These are phyloP conservation scores for Crotalus helleri DNA, from an alignment of 2,113 vertebrate genomes.

Conservation along the genomic window DNA sequence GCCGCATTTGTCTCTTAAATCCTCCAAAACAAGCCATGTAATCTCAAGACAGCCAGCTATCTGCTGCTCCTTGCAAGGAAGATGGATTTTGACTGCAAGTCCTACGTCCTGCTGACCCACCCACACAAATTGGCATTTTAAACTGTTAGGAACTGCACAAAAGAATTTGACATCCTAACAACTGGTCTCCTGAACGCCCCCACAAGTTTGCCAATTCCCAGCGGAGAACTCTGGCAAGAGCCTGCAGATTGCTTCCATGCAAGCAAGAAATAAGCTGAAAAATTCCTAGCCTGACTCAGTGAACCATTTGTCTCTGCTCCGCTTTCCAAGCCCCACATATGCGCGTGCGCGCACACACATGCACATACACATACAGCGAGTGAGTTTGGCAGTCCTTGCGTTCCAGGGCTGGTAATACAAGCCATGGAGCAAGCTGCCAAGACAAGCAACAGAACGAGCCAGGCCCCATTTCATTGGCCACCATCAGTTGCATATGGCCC, in stretches of 20 bases:
- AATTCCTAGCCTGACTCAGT: constrained; percentile 61
- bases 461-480: constrained; percentile 79
- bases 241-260: constrained; percentile 37
- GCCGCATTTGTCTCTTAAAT: constrained; percentile 16
- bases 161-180: constrained; percentile 30
- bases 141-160: constrained; percentile 12
- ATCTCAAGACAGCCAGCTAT: constrained; percentile 1
- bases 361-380: constrained; percentile 38
- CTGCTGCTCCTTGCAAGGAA: background rate
- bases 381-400: constrained; percentile 74
- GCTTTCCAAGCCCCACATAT: constrained; percentile 54
- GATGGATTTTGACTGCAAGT: background rate
- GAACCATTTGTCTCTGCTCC: constrained; percentile 69
- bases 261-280: constrained; percentile 52
- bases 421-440: constrained; percentile 74
- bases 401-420: constrained; percentile 81
- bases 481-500: constrained; percentile 77
- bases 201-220: constrained; percentile 25
- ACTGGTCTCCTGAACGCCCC: constrained; percentile 33
- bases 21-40: background rate
- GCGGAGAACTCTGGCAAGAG: constrained; percentile 14
- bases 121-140: background rate
- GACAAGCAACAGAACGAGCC: constrained; percentile 78
- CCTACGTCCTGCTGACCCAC: background rate
- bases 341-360: background rate